Evolutionary conservation across 2,888 invertebrate genomes (phyloP).

Genomic region (Hemicrepidius hirtus): DNA sequence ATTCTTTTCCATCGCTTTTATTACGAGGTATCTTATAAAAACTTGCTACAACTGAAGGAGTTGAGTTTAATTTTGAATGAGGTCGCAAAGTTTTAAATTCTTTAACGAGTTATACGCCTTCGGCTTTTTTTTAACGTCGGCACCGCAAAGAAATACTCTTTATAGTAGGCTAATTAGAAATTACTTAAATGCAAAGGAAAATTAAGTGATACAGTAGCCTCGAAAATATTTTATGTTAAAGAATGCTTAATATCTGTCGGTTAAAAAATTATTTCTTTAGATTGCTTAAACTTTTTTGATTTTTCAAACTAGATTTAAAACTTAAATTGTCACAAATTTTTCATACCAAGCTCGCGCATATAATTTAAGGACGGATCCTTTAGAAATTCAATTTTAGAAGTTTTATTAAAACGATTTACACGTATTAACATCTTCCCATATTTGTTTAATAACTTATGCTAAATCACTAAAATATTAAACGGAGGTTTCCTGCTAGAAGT

Average conservation of each 20-base stretch:
- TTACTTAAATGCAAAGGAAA: constrained; percentile 27
- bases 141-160: constrained; percentile 20
- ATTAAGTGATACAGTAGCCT: constrained; percentile 2
- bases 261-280: constrained; percentile 9
- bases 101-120: constrained; percentile 36
- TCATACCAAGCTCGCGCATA: not conserved
- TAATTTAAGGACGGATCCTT: constrained; percentile 1
- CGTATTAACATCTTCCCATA: not conserved
- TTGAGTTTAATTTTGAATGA: constrained; percentile 34
- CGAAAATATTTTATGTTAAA: not conserved
- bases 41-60: constrained; percentile 13
- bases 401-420: constrained; percentile 25
- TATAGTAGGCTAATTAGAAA: constrained; percentile 31
- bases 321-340: constrained; percentile 28
- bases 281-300: constrained; percentile 22
- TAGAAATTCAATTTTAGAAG: constrained; percentile 2
- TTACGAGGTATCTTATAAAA: constrained; percentile 10
- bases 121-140: constrained; percentile 17
- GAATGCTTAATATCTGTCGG: not conserved
- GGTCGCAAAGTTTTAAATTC: constrained; percentile 37
- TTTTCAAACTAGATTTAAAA: constrained; percentile 4
- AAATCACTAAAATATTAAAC: too few relatives aligned
- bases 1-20: not conserved
- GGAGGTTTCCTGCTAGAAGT: too few relatives aligned
- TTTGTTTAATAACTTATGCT: not conserved